These are phyloP conservation scores for Drosophila fulvimacula DNA, from an alignment of 2,888 invertebrate genomes.

Conservation along the genomic window DNA sequence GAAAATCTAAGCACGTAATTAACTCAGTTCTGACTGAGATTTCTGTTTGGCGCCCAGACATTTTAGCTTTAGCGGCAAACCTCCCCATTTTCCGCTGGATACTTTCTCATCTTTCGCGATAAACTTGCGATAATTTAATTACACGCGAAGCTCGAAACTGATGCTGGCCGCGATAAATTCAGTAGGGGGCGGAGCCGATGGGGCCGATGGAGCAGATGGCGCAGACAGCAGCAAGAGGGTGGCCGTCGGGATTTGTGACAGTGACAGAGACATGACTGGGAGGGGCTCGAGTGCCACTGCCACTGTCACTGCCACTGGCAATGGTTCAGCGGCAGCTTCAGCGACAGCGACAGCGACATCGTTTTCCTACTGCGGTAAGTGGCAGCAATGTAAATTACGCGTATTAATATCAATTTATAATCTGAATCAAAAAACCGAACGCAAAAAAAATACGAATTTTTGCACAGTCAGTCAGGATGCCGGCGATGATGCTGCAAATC, in stretches of 20 bases:
- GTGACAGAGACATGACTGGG: constrained; percentile 30
- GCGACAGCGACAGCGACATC: not conserved
- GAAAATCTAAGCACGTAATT: constrained; percentile 63
- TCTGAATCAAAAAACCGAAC: constrained; percentile 61
- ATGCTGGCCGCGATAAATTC: constrained; percentile 30
- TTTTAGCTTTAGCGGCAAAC: constrained; percentile 23
- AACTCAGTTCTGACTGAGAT: constrained; percentile 47
- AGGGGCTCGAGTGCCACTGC: constrained; percentile 28
- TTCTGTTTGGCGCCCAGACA: constrained; percentile 22
- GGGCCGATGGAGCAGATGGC: not conserved
- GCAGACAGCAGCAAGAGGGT: not conserved
- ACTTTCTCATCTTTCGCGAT: constrained; percentile 51
- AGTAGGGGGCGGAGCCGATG: not conserved
- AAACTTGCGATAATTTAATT: constrained; percentile 70
- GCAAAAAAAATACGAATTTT: constrained; percentile 9
- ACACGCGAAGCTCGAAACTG: constrained; percentile 59
- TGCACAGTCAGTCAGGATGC: constrained; percentile 55
- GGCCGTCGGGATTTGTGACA: constrained; percentile 16
- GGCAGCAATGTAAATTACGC: constrained; percentile 68
- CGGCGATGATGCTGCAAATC: constrained; percentile 69
- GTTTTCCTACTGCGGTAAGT: constrained; percentile 45
- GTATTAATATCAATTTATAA: constrained; percentile 75
- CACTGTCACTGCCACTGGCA: not conserved
- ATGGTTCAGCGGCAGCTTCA: not conserved
- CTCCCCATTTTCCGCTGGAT: constrained; percentile 22